phyloP scores from a whole-genome alignment of 2,113 vertebrate species.

The Osmerus mordax region DNA sequence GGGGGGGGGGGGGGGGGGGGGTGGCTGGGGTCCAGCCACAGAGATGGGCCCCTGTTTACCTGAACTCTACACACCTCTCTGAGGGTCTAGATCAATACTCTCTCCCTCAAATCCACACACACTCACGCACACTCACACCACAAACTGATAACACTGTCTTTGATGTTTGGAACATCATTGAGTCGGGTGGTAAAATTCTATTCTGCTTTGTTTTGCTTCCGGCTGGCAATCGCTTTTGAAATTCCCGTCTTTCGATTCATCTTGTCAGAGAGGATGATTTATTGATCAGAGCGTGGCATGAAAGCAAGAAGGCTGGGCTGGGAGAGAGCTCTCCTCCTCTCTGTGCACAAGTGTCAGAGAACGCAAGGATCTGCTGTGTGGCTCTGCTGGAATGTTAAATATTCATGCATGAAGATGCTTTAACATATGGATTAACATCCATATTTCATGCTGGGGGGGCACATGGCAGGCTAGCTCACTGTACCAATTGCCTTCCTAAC shows the following conservation, averaged over 20 bases:
- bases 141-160: constrained; percentile 46
- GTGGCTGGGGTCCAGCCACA: background rate
- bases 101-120: constrained; percentile 13
- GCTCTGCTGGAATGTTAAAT: constrained; percentile 52
- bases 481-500: constrained; percentile 25
- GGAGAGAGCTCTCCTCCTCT: constrained; percentile 32
- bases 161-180: constrained; percentile 39
- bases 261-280: constrained; percentile 55
- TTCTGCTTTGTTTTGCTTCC: constrained; percentile 22
- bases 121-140: no score
- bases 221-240: constrained; percentile 31
- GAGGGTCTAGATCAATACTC: constrained; percentile 58
- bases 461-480: constrained; percentile 36
- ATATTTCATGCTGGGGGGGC: constrained; percentile 60
- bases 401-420: constrained; percentile 57
- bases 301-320: constrained; percentile 11
- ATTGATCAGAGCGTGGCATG: constrained; percentile 51
- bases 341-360: constrained; percentile 23
- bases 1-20: background rate
- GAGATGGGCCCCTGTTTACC: constrained; percentile 11
- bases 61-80: constrained; percentile 53
- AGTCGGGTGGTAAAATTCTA: constrained; percentile 41
- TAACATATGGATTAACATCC: constrained; percentile 64
- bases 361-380: constrained; percentile 15
- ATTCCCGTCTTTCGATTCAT: constrained; percentile 43